phyloP scores from a whole-genome alignment of 1,140 invertebrate genomes.

The Saccostrea glomerata region DNA sequence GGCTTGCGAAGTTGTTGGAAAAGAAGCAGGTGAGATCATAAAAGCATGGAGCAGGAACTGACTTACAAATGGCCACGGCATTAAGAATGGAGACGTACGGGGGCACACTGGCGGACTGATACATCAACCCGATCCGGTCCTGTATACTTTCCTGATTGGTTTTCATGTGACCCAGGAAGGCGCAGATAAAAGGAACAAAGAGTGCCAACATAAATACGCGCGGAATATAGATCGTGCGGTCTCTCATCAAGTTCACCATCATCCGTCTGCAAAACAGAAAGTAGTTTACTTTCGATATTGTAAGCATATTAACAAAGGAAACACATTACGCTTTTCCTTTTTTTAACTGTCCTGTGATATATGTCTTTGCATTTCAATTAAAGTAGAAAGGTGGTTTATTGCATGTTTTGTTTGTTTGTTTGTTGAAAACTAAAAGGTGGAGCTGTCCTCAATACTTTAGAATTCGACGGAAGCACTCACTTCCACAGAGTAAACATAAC shows the following conservation, averaged over 20 bases:
- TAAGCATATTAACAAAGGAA: neutral
- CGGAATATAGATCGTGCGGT: slow-evolving; percentile 66
- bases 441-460: too few relatives aligned
- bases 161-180: slow-evolving; percentile 69
- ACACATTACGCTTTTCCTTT: neutral
- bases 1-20: neutral
- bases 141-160: slow-evolving; percentile 69
- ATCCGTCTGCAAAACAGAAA: slow-evolving; percentile 66
- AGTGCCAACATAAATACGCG: slow-evolving; percentile 65
- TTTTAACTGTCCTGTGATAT: too few relatives aligned
- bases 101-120: slow-evolving; percentile 68
- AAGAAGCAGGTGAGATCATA: neutral
- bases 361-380: too few relatives aligned
- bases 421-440: too few relatives aligned
- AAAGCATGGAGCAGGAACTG: neutral
- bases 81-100: slow-evolving; percentile 66
- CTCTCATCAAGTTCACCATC: slow-evolving; percentile 69
- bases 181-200: slow-evolving; percentile 70
- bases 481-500: slow-evolving; percentile 46
- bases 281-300: neutral
- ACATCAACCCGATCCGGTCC: slow-evolving; percentile 69
- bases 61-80: slow-evolving; percentile 67
- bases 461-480: neutral
- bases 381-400: too few relatives aligned
- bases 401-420: too few relatives aligned